Evolutionary conservation across 2,113 vertebrate genomes (phyloP).

Genomic region (Salminus brasiliensis): DNA sequence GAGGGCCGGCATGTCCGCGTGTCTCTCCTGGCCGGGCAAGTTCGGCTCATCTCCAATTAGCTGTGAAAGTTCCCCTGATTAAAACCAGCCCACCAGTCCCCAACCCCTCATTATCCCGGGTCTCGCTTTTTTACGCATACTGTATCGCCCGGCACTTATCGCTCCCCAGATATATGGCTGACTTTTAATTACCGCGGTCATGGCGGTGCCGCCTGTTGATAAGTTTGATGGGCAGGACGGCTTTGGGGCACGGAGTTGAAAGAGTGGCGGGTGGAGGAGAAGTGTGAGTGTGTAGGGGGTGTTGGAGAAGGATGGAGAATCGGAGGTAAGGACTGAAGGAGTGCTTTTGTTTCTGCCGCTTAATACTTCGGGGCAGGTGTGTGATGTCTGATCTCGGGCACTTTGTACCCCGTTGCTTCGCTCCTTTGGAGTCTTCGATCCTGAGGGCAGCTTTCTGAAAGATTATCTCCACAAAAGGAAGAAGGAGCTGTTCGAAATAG

Average conservation of each 20-base stretch:
- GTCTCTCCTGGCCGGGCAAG: constrained; percentile 73
- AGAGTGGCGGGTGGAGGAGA: constrained; percentile 14
- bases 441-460: constrained; percentile 2
- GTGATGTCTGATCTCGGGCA: constrained; percentile 40
- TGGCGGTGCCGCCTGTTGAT: constrained; percentile 63
- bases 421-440: neutral
- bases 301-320: neutral
- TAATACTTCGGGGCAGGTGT: constrained; percentile 5
- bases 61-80: constrained; percentile 76
- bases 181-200: constrained; percentile 79
- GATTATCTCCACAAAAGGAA: neutral
- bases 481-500: neutral
- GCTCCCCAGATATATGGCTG: constrained; percentile 73
- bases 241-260: constrained; percentile 56
- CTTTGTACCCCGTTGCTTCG: neutral
- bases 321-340: constrained; percentile 9
- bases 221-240: constrained; percentile 68
- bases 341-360: neutral
- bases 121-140: constrained; percentile 73
- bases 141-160: constrained; percentile 66
- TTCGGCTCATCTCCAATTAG: constrained; percentile 81
- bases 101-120: constrained; percentile 78
- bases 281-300: neutral
- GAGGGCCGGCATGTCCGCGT: constrained; percentile 66
- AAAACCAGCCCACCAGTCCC: constrained; percentile 72